Evolutionary conservation across 2,888 invertebrate genomes (phyloP), one percentile per base, ranked within the genome.

Genomic region (Cephus spinipes): DNA sequence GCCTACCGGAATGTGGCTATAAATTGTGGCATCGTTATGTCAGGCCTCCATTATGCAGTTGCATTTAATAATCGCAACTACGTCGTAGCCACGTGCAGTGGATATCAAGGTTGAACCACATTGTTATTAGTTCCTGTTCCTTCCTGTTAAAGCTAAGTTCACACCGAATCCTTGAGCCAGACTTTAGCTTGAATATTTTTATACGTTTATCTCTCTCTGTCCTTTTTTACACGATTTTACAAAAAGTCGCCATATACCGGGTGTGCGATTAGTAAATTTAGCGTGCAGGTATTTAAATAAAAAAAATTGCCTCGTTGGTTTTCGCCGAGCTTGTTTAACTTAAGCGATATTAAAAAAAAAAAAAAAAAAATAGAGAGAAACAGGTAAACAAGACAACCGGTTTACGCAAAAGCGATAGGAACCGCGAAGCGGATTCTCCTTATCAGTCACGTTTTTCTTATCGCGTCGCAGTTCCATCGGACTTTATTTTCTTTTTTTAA

Each of bases 11-110:
- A 55, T 79, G 78, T 78, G 76, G 68, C 77, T 75, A 82, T 77
- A 80, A 85, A 85, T 84, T 85, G 83, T 79, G 79, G 79, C 30
- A 80, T 76, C 80, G 84, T 85, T 85, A 84, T 81, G 83, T 83
- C 78, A 81, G 32, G 12, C 81, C 77, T 76, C 77, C 83, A 84
- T 85, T 83, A 83, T 79, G 80, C 80, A 79, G 82, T 81, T 80
- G 80, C 76, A 83, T 85, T 83, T 82, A 85, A 85, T 83, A 84
- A 85, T 83, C 79, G 79, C 32, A 81, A 75, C 75, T 69, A 77
- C 73, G 40, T 74, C 76, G 35, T 73, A 77, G 76, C 76, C 80
- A 23, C 55, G 55, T 55, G 23, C 23, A 23, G 9, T 9, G 9
- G 55, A 23, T 23, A 55, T 74, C 83, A 85, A 85, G 84, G 85